phyloP scores from a whole-genome alignment of 2,113 vertebrate genomes.

The Pleuronectes platessa region DNA sequence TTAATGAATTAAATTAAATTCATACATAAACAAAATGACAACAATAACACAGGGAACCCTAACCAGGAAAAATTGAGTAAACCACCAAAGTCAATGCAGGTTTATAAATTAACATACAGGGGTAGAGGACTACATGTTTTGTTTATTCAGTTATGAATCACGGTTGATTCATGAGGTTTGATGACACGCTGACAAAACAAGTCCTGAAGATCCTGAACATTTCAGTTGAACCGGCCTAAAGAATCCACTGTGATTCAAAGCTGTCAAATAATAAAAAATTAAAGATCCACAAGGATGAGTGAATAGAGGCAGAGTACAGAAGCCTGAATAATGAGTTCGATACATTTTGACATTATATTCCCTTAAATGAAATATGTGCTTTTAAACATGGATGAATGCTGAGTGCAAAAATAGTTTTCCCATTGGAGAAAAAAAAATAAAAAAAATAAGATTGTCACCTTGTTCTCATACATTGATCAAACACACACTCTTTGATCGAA shows the following conservation, averaged over 20 bases:
- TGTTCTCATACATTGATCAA: constrained; percentile 29
- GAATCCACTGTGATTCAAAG: constrained; percentile 4
- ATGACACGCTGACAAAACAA: background rate
- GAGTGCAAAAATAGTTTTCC: constrained; percentile 83
- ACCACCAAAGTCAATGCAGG: constrained; percentile 40
- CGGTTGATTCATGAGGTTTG: background rate
- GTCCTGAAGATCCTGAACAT: background rate
- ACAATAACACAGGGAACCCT: constrained; percentile 58
- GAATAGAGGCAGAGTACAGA: constrained; percentile 24
- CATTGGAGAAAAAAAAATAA: constrained; percentile 70
- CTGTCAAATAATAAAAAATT: constrained; percentile 10
- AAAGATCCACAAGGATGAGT: background rate
- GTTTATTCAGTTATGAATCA: background rate
- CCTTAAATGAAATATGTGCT: constrained; percentile 72
- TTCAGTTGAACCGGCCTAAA: background rate
- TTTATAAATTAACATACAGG: constrained; percentile 45
- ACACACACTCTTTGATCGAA: constrained; percentile 31
- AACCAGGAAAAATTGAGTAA: constrained; percentile 3
- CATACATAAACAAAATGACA: constrained; percentile 39
- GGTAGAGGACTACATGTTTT: constrained; percentile 10
- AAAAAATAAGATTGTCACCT: constrained; percentile 78
- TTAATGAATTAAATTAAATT: background rate
- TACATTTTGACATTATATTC: constrained; percentile 45
- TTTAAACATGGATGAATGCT: constrained; percentile 54
- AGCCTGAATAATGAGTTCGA: constrained; percentile 32